Evolutionary conservation across 1,140 invertebrate genomes (phyloP).

Genomic region (Meloidogyne hapla): DNA sequence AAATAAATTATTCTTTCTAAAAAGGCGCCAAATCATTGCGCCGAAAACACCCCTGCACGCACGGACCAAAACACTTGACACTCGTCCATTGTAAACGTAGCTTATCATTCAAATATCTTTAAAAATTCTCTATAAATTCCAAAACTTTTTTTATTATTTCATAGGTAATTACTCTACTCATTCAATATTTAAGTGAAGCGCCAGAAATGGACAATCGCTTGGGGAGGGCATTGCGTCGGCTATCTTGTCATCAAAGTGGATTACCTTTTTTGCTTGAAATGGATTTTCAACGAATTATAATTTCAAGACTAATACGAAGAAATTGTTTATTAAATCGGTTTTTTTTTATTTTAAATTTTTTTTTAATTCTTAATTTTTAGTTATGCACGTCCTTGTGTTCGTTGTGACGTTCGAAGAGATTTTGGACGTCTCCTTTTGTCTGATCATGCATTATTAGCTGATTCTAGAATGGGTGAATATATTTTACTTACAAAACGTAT

Average conservation of each 20-base stretch:
- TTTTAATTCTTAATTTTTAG: not conserved
- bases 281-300: conserved; percentile 31
- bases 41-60: too few relatives aligned
- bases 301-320: conserved; percentile 23
- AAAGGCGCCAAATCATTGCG: too few relatives aligned
- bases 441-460: conserved; percentile 19
- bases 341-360: conserved; percentile 13
- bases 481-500: conserved; percentile 12
- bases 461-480: conserved; percentile 30
- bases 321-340: conserved; percentile 10
- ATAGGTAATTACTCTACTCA: conserved; percentile 16
- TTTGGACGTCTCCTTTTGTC: conserved; percentile 25
- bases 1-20: too few relatives aligned
- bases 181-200: conserved; percentile 32
- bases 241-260: conserved; percentile 23
- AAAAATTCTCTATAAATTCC: too few relatives aligned
- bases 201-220: conserved; percentile 28
- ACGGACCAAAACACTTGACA: too few relatives aligned
- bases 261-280: conserved; percentile 34
- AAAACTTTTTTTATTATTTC: not conserved
- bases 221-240: conserved; percentile 8
- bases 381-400: conserved; percentile 10
- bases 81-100: too few relatives aligned
- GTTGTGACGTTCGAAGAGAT: conserved; percentile 23
- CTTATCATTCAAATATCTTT: too few relatives aligned